These are phyloP conservation scores for Urosaurus nigricauda DNA, from an alignment of 2,797 vertebrate genomes.

Conservation along the genomic window DNA sequence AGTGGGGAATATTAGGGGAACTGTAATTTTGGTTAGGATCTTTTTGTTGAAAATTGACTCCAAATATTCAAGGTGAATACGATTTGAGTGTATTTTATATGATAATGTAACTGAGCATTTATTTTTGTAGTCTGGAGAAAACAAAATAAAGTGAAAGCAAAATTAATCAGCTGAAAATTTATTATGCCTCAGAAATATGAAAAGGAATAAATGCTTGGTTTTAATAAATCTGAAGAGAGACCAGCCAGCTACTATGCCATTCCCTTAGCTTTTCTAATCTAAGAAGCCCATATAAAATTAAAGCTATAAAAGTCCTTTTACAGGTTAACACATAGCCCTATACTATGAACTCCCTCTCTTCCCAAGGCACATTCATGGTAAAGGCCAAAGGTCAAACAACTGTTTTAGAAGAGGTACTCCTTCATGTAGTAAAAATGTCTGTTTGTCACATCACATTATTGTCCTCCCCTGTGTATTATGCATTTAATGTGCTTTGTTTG, in stretches of 20 bases:
- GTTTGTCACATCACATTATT: too few species aligned
- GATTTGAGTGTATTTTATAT: conserved; percentile 21
- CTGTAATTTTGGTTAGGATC: accelerated
- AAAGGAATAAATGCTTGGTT: not conserved
- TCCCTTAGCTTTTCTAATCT: not conserved
- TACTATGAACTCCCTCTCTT: not conserved
- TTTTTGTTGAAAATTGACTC: not conserved
- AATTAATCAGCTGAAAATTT: not conserved
- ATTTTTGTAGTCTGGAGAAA: not conserved
- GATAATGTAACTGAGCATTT: not conserved
- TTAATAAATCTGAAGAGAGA: not conserved
- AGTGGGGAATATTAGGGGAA: accelerated
- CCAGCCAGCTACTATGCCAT: not conserved
- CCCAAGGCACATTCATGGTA: not conserved
- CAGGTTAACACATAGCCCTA: not conserved
- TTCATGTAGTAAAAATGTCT: too few species aligned
- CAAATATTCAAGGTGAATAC: not conserved
- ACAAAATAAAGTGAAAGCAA: conserved; percentile 16
- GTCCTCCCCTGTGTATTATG: too few species aligned
- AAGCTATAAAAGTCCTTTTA: not conserved
- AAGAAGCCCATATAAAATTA: not conserved
- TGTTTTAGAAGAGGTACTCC: too few species aligned
- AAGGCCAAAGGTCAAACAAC: not conserved
- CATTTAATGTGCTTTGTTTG: too few species aligned
- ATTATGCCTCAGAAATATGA: not conserved